Evolutionary conservation across 2,888 invertebrate genomes (phyloP), one percentile per base, ranked within the genome.

Genomic region (Chamaedrilus cognettii): DNA sequence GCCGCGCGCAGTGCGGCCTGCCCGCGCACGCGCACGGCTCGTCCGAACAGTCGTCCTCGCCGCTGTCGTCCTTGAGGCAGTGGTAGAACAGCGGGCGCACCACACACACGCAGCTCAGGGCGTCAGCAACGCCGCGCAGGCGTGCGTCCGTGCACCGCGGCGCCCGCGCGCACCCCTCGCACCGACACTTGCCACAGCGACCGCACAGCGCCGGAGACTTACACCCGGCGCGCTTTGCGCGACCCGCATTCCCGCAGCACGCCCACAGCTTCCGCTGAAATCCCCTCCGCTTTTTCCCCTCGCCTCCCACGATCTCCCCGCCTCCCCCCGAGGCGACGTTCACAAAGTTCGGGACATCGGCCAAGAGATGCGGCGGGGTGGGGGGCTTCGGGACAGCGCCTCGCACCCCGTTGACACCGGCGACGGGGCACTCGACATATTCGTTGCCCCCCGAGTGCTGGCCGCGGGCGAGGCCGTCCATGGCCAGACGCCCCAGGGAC

Each of bases 21-120:
- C 89, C 89, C 60, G 78, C 78, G 86, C 91, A 87, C 3, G 86
- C 85, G 75, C 86, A 86, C 11, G 86, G 86, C 72, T 86, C 85
- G 33, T 84, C 84, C 87, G 90, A 79, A 86, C 87, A 80, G 82
- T 87, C 84, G 64, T 80, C 78, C 63, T 84, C 84, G 57, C 80
- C 78, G 70, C 81, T 82, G 66, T 78, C 68, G 61, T 78, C 77
- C 60, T 67, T 67, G 35, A 67, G 49, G 87, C 94, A 95, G 85
- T 96, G 96, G 86, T 96, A 96, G 86, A 94, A 93, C 73, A 94
- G 85, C 3, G 80, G 82, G 85, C 94, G 93, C 81, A 94, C 94
- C 86, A 94, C 95, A 86, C 96, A 96, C 87, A 96, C 88, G 85
- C 96, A 96, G 80, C 94, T 91, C 77, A 90, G 90, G 85, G 92